phyloP scores from a whole-genome alignment of 2,888 invertebrate species.

The Sipha maydis region DNA sequence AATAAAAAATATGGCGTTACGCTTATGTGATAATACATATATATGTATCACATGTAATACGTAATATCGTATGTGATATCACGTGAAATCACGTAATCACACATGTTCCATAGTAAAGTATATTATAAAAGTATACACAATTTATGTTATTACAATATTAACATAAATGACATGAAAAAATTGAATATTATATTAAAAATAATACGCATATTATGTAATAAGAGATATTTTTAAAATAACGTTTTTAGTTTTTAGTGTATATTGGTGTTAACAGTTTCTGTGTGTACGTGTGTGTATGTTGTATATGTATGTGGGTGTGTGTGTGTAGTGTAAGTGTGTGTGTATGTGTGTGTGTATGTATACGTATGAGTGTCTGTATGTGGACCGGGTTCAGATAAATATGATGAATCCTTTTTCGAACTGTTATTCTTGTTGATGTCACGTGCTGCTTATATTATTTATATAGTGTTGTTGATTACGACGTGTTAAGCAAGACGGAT shows the following conservation, averaged over 20 bases:
- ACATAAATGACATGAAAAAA: background rate
- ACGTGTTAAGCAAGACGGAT: slow-evolving; percentile 63
- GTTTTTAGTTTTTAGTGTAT: background rate
- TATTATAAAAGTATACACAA: background rate
- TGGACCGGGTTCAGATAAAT: background rate
- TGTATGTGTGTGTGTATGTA: background rate
- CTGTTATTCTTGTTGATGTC: slow-evolving; percentile 1
- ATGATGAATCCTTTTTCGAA: slow-evolving; percentile 10
- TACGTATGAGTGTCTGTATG: background rate
- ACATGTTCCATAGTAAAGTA: background rate
- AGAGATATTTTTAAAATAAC: background rate
- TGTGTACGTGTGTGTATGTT: background rate
- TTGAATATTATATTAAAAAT: background rate
- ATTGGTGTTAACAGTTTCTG: background rate
- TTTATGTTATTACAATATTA: background rate
- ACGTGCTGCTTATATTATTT: slow-evolving; percentile 1
- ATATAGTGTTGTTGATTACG: slow-evolving; percentile 18
- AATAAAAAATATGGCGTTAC: background rate
- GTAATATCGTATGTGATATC: background rate
- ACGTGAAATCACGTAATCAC: too few relatives aligned
- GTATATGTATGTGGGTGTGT: background rate
- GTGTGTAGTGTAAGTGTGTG: background rate
- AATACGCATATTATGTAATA: background rate
- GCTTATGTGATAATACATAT: background rate
- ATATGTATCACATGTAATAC: background rate